Evolutionary conservation across 1,140 invertebrate species (phyloP), one percentile per base, ranked within the genome.

Genomic region (Mya arenaria): DNA sequence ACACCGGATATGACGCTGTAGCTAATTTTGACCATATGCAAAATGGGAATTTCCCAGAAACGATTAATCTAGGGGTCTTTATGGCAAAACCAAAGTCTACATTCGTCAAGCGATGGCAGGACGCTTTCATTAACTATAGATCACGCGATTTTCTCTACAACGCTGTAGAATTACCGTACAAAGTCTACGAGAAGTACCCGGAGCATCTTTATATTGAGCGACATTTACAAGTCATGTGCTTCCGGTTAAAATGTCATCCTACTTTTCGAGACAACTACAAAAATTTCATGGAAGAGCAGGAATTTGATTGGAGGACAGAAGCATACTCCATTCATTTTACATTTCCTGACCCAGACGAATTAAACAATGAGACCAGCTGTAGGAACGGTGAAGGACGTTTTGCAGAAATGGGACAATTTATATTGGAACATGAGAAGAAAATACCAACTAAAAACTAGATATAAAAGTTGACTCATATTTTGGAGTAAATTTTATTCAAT

Each of bases 241-340:
- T 83, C 25, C 78, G 69, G 13, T 65, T 90, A 10, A 87, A 88
- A 55, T 90, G 89, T 68, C 89, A 90, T 71, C 90, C 90, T 4
- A 85, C 83, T 28, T 90, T 86, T 60, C 74, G 87, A 30, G 73
- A 82, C 5, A 74, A 87, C 19, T 88, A 83, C 73, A 85, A 84
- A 58, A 71, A 87, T 37, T 86, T 82, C 48, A 75, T 77, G 17
- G 19, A 83, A 10, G 77, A 79, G 0, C 85, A 89, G 23, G 69
- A 80, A 5, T 91, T 90, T 79, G 71, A 90, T 66, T 91, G 89
- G 89, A 74, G 65, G 3, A 88, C 32, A 1, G 89, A 90, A 36
- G 84, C 78, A 0, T 88, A 87, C 48, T 77, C 89, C 15, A 85
- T 91, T 48, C 89, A 90, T 84, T 90, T 90, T 52, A 91, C 89